Conservation (phyloP, 2,797 vertebrate species). For the Macroramphosus scolopax region DNA sequence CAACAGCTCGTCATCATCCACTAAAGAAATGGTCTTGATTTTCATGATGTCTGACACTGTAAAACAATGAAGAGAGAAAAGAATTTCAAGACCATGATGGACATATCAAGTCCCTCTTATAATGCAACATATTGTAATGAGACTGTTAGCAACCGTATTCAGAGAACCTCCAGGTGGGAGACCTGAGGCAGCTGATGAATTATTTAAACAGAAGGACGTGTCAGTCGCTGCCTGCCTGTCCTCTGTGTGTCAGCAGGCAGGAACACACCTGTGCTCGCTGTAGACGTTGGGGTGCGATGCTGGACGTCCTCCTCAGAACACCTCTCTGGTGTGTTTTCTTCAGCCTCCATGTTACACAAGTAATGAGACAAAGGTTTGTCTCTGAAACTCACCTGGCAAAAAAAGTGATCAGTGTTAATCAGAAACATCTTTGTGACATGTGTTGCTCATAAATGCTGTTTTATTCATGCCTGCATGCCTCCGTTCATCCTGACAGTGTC, state of each 20-base stretch:
- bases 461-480: too few relatives aligned
- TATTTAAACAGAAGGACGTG: slow-evolving; percentile 19
- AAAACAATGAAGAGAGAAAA: too few relatives aligned
- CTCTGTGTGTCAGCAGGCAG: not conserved
- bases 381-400: slow-evolving; percentile 77
- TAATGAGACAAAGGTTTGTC: slow-evolving; percentile 75
- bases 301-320: slow-evolving; percentile 2
- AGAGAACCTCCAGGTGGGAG: slow-evolving; percentile 18
- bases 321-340: slow-evolving; percentile 6
- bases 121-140: not conserved
- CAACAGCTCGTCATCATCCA: slow-evolving; percentile 80
- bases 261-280: slow-evolving; percentile 41
- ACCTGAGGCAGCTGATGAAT: slow-evolving; percentile 10
- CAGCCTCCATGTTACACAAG: slow-evolving; percentile 35
- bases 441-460: too few relatives aligned
- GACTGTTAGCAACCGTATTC: not conserved
- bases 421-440: too few relatives aligned
- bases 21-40: slow-evolving; percentile 72
- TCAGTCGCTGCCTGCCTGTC: slow-evolving; percentile 8
- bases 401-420: too few relatives aligned
- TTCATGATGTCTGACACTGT: slow-evolving; percentile 68
- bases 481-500: too few relatives aligned
- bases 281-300: not conserved
- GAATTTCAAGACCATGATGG: not conserved
- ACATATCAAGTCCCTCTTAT: not conserved